These are phyloP conservation scores for Pomacea maculata DNA, from an alignment of 1,140 invertebrate genomes.

Conservation along the genomic window DNA sequence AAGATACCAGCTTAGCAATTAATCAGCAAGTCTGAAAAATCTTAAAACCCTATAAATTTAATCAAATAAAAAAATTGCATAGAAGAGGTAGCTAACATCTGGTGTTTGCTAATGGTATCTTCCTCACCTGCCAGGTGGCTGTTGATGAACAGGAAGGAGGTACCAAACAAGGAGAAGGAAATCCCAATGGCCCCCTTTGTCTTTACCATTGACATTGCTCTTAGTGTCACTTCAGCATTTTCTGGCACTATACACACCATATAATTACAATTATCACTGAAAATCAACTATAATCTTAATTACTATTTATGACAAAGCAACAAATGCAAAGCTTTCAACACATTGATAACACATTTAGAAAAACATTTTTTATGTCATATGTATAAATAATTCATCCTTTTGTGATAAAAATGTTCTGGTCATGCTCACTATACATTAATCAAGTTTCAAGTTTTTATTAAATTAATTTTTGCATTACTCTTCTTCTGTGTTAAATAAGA, in stretches of 20 bases:
- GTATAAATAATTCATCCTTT: no score
- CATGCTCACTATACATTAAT: no score
- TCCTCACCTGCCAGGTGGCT: conserved; percentile 88
- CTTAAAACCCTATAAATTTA: not conserved
- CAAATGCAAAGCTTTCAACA: no score
- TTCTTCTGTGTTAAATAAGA: not conserved
- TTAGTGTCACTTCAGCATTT: conserved; percentile 84
- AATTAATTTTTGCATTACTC: no score
- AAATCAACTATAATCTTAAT: no score
- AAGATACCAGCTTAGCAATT: not conserved
- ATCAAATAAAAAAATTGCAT: not conserved
- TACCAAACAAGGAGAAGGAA: conserved; percentile 90
- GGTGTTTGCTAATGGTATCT: not conserved
- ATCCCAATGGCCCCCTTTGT: conserved; percentile 93
- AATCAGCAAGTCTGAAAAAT: not conserved
- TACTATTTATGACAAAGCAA: no score
- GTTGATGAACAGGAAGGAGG: conserved; percentile 91
- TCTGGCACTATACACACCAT: conserved; percentile 74
- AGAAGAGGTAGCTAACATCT: not conserved
- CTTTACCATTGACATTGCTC: conserved; percentile 81
- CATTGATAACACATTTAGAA: no score
- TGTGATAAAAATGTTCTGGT: no score
- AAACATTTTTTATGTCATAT: no score
- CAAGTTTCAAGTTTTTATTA: no score
- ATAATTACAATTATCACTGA: no score